Conservation (phyloP, 1,140 invertebrate species). For the Onthophagus taurus region DNA sequence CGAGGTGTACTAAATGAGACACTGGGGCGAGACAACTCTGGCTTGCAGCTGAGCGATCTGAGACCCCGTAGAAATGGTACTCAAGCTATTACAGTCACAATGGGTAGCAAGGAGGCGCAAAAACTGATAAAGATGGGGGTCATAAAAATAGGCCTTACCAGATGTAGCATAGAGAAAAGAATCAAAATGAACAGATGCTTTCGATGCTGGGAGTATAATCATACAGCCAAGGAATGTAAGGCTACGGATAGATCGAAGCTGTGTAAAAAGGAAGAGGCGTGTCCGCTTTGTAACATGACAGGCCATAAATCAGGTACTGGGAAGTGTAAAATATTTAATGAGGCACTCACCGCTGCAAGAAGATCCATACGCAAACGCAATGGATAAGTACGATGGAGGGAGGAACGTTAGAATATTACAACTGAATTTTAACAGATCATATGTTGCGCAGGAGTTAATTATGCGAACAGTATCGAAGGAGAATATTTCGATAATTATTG, state of each 20-base stretch:
- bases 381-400: not conserved
- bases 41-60: not conserved
- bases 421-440: not conserved
- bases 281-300: conserved; percentile 4
- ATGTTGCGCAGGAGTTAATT: not conserved
- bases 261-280: conserved; percentile 6
- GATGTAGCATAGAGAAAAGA: conserved; percentile 10
- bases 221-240: conserved; percentile 9
- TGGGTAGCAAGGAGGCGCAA: not conserved
- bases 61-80: conserved; percentile 9
- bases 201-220: conserved; percentile 12
- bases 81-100: conserved; percentile 5
- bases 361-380: not conserved
- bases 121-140: not conserved
- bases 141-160: conserved; percentile 12
- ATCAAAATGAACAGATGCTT: conserved; percentile 12
- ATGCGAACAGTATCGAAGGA: not conserved
- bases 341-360: not conserved
- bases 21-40: not conserved
- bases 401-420: not conserved
- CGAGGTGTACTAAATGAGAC: not conserved
- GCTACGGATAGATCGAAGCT: conserved; percentile 12
- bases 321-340: conserved; percentile 1
- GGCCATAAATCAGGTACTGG: conserved; percentile 7
- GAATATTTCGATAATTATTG: not conserved